Percentiles rank a stretch among this genome's conserved stretches.
phyloP scores from a whole-genome alignment of 2,797 vertebrate species.

The Propithecus perrieri region DNA sequence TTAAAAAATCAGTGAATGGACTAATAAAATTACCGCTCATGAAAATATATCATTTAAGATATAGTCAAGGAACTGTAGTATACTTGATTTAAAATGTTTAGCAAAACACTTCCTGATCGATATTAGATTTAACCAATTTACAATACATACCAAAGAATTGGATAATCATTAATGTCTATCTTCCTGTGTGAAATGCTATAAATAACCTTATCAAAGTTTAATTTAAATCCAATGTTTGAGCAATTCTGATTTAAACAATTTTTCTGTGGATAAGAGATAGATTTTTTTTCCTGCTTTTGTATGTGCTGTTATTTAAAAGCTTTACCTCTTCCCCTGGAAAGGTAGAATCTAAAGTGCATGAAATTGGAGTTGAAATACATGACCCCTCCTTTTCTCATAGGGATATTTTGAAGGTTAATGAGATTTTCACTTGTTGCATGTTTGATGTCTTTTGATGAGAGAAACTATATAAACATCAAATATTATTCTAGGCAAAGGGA shows the following conservation, averaged over 20 bases:
- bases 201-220: constrained; percentile 37
- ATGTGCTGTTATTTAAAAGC: background rate
- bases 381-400: background rate
- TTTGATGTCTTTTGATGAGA: constrained; percentile 62
- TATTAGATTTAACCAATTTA: constrained; percentile 49
- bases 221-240: constrained; percentile 24
- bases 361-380: constrained; percentile 38
- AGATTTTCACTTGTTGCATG: constrained; percentile 62
- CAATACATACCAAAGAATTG: background rate
- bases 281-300: background rate
- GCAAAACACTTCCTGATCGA: background rate
- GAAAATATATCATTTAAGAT: constrained; percentile 22
- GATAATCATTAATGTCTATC: constrained; percentile 33
- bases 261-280: background rate
- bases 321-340: background rate
- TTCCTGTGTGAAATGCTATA: constrained; percentile 16
- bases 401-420: constrained; percentile 40
- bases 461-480: constrained; percentile 58
- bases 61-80: background rate
- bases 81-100: background rate
- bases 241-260: constrained; percentile 24
- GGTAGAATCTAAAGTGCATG: background rate
- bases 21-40: background rate
- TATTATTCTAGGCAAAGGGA: constrained; percentile 59
- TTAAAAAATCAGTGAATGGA: background rate